phyloP scores from a whole-genome alignment of 2,797 vertebrate species.

The Podarcis lilfordi region DNA sequence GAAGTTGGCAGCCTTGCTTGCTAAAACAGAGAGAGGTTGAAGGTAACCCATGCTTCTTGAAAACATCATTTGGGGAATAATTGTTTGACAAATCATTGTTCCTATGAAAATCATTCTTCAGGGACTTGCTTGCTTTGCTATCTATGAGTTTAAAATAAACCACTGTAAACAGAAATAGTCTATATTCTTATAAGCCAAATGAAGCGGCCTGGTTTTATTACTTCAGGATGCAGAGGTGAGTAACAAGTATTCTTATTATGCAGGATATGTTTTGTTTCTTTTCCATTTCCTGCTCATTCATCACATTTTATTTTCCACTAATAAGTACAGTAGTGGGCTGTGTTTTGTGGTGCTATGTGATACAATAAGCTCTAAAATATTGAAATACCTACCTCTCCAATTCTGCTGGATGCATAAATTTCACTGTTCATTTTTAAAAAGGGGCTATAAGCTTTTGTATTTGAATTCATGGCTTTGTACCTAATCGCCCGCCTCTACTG shows the following conservation, averaged over 20 bases:
- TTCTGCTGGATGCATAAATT: neutral
- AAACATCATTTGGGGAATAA: neutral
- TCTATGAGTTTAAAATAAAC: neutral
- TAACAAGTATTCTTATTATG: neutral
- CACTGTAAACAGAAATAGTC: neutral
- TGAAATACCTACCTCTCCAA: no score
- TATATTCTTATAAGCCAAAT: neutral
- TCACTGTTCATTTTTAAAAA: neutral
- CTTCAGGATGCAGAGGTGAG: no score
- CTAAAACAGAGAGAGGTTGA: neutral
- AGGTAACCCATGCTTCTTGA: neutral
- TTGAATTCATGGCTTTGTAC: neutral
- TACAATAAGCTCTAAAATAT: neutral
- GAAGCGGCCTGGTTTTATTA: neutral
- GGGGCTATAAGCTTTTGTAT: neutral
- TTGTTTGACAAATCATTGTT: neutral
- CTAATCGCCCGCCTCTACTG: neutral
- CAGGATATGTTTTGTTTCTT: neutral
- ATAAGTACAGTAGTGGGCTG: neutral
- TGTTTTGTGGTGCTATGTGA: neutral
- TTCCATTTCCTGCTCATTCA: neutral
- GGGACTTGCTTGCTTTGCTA: neutral
- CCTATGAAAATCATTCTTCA: neutral
- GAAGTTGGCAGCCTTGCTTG: neutral
- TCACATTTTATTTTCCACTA: neutral